These are phyloP conservation scores for Chouioia cunea DNA, from an alignment of 2,888 invertebrate species.

Conservation along the genomic window DNA sequence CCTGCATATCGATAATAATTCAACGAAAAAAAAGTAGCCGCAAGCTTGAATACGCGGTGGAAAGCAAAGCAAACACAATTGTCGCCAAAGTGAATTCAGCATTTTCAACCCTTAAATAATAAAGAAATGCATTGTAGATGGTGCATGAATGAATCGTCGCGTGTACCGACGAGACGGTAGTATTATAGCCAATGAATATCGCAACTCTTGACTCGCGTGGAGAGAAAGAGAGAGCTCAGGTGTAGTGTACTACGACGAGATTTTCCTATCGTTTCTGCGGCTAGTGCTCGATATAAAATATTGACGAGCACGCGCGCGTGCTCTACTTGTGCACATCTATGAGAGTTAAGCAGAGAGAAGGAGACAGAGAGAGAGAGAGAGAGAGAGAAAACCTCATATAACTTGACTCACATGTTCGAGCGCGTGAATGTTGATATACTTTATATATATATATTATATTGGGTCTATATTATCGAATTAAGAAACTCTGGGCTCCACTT, in stretches of 20 bases:
- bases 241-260: constrained; percentile 17
- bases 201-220: constrained; percentile 5
- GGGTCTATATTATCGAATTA: no score
- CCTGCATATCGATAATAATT: not conserved
- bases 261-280: constrained; percentile 15
- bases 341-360: no score
- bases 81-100: constrained; percentile 17
- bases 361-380: no score
- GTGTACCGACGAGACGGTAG: not conserved
- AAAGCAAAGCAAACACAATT: not conserved
- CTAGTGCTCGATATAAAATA: constrained; percentile 34
- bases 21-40: not conserved
- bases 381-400: no score
- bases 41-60: not conserved
- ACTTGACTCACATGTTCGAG: no score
- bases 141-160: not conserved
- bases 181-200: constrained; percentile 30
- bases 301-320: constrained; percentile 21
- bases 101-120: constrained; percentile 23
- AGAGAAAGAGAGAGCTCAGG: constrained; percentile 24
- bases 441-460: no score
- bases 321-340: no score
- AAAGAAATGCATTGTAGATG: constrained; percentile 22
- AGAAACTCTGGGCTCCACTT: no score
- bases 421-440: no score